Evolutionary conservation across 92 coral and sea anemone genomes (phyloP).

Genomic region (Epizoanthus rinbou): DNA sequence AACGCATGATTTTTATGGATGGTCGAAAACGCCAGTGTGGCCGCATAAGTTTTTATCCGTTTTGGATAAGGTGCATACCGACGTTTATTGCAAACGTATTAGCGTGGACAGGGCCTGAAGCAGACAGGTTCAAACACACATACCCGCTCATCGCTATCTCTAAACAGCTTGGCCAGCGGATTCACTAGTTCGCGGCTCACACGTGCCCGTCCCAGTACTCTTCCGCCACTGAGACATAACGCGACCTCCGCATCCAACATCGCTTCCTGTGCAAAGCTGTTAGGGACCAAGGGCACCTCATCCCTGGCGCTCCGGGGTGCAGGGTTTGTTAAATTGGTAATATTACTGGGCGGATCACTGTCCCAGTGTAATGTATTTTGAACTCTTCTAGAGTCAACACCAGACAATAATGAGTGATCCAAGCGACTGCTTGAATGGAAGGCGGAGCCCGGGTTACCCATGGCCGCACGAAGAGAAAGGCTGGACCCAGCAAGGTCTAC

Average conservation of each 20-base stretch:
- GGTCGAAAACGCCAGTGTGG: neutral
- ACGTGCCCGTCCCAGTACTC: constrained; percentile 36
- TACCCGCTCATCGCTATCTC: constrained; percentile 74
- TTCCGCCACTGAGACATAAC: constrained; percentile 47
- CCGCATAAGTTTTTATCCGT: too few species aligned
- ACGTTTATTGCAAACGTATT: neutral
- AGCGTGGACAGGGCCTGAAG: neutral
- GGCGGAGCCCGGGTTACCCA: neutral
- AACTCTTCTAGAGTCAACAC: neutral
- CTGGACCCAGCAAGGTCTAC: neutral
- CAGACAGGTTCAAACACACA: constrained; percentile 11
- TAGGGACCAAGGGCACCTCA: constrained; percentile 14
- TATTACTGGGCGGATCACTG: constrained; percentile 15
- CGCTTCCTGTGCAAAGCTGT: constrained; percentile 53
- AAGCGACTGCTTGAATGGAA: neutral
- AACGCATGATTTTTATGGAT: neutral
- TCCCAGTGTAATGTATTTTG: constrained; percentile 39
- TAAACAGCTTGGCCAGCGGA: constrained; percentile 69
- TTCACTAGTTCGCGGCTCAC: constrained; percentile 45
- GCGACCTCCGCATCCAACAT: constrained; percentile 79
- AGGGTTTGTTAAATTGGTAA: constrained; percentile 17
- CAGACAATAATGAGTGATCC: neutral
- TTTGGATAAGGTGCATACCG: too few species aligned
- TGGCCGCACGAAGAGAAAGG: constrained; percentile 49
- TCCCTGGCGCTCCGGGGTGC: constrained; percentile 28